These are phyloP conservation scores for Ornithoptera priamus DNA, from an alignment of 2,888 invertebrate species.

Conservation along the genomic window DNA sequence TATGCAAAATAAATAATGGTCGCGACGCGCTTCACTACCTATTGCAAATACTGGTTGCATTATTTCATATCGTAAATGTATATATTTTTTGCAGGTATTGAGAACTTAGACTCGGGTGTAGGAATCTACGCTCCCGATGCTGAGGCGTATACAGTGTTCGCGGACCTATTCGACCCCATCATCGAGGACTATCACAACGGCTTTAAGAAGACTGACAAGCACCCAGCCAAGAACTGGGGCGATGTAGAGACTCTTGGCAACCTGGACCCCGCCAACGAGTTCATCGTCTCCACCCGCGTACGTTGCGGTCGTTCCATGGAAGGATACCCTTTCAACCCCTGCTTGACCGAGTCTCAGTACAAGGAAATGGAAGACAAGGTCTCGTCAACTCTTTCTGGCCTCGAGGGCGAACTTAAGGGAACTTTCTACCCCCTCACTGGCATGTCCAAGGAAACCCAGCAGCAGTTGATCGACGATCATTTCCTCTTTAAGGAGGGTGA, in stretches of 20 bases:
- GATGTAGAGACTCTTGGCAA: slow-evolving; percentile 94
- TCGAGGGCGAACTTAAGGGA: slow-evolving; percentile 94
- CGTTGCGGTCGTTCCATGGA: slow-evolving; percentile 97
- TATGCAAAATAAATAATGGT: slow-evolving; percentile 17
- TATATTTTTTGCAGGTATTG: slow-evolving; percentile 83
- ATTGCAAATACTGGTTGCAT: not conserved
- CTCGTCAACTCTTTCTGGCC: slow-evolving; percentile 87
- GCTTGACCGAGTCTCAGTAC: slow-evolving; percentile 97
- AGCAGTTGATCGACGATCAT: slow-evolving; percentile 98
- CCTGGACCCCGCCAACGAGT: slow-evolving; percentile 94
- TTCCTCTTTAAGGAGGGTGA: slow-evolving; percentile 99
- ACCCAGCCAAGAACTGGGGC: slow-evolving; percentile 96
- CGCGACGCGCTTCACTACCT: slow-evolving; percentile 10
- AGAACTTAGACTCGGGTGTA: slow-evolving; percentile 97
- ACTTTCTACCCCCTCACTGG: slow-evolving; percentile 97
- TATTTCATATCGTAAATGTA: slow-evolving; percentile 3
- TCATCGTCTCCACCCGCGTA: slow-evolving; percentile 96
- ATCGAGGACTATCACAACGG: slow-evolving; percentile 98
- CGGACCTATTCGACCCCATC: slow-evolving; percentile 97
- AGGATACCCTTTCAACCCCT: slow-evolving; percentile 99
- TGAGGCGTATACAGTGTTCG: slow-evolving; percentile 95
- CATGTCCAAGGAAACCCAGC: slow-evolving; percentile 97
- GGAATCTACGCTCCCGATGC: slow-evolving; percentile 99
- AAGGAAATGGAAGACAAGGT: slow-evolving; percentile 98
- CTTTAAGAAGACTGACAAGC: slow-evolving; percentile 96